Evolutionary conservation across 2,113 vertebrate species (phyloP).

Genomic region (Cyanocitta stelleri): DNA sequence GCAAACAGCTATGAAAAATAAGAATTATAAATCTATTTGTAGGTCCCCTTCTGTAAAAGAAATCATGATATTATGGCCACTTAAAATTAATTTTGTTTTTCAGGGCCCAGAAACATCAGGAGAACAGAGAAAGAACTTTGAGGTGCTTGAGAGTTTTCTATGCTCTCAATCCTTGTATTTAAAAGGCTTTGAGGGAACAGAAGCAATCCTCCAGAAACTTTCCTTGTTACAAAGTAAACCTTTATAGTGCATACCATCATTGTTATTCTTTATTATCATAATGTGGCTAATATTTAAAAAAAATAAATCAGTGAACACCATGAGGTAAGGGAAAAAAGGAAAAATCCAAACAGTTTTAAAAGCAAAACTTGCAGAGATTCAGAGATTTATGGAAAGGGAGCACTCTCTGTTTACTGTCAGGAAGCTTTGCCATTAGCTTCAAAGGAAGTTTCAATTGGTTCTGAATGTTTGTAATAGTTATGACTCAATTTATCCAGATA

Average conservation of each 20-base stretch:
- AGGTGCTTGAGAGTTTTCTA: not conserved
- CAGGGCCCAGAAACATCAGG: not conserved
- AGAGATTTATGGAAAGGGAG: not conserved
- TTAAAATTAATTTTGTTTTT: not conserved
- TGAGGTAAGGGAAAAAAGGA: not conserved
- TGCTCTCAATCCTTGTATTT: not conserved
- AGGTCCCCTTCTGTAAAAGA: not conserved
- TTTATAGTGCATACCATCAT: not conserved
- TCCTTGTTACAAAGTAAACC: not conserved
- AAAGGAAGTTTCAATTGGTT: not conserved
- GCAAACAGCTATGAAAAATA: not conserved
- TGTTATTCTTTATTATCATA: not conserved
- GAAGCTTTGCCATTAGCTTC: not conserved
- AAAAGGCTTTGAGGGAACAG: not conserved
- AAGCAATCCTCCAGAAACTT: not conserved
- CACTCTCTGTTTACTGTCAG: not conserved
- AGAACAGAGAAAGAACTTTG: not conserved
- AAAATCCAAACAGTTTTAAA: not conserved
- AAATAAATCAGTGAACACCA: not conserved
- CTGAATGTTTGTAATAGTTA: not conserved
- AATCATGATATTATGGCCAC: not conserved
- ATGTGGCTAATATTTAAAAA: not conserved
- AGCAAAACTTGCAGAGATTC: not conserved
- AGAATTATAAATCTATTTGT: not conserved
- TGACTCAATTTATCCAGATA: conserved; percentile 4